Conservation (phyloP, 1,140 invertebrate genomes). For the Drosophila novamexicana region DNA sequence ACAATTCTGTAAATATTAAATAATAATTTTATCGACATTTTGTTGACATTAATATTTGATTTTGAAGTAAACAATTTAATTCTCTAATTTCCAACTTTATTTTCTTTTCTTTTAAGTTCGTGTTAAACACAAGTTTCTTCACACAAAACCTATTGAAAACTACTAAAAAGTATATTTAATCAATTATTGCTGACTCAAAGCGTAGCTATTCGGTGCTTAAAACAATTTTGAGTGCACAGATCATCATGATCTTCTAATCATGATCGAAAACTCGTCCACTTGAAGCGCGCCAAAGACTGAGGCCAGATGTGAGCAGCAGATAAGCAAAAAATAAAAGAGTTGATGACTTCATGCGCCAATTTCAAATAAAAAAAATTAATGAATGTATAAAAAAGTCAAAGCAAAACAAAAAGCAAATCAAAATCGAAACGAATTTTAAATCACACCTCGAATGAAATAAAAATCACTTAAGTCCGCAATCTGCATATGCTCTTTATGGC, state of each 20-base stretch:
- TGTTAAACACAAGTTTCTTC: no score
- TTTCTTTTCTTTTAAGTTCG: no score
- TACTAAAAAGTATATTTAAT: neutral
- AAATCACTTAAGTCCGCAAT: constrained; percentile 73
- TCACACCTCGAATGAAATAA: constrained; percentile 77
- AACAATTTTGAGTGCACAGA: constrained; percentile 65
- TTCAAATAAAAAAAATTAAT: constrained; percentile 13
- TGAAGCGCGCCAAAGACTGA: constrained; percentile 35
- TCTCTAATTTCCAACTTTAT: neutral
- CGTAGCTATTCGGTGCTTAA: neutral
- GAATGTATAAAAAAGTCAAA: constrained; percentile 2
- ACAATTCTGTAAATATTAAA: no score
- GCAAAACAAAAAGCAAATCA: constrained; percentile 50
- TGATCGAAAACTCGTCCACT: constrained; percentile 68
- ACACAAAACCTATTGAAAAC: neutral
- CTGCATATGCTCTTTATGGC: constrained; percentile 64
- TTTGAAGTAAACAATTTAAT: neutral
- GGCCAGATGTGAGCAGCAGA: constrained; percentile 17
- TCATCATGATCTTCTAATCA: constrained; percentile 49
- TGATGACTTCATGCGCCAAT: constrained; percentile 72
- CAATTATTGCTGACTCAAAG: neutral
- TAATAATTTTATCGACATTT: no score
- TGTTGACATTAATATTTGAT: no score
- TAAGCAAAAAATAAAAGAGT: constrained; percentile 42
- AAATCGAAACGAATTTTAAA: constrained; percentile 50